Base-by-base conservation (phyloP, 1,140 invertebrate species). In the Hylaeus volcanicus region DNA sequence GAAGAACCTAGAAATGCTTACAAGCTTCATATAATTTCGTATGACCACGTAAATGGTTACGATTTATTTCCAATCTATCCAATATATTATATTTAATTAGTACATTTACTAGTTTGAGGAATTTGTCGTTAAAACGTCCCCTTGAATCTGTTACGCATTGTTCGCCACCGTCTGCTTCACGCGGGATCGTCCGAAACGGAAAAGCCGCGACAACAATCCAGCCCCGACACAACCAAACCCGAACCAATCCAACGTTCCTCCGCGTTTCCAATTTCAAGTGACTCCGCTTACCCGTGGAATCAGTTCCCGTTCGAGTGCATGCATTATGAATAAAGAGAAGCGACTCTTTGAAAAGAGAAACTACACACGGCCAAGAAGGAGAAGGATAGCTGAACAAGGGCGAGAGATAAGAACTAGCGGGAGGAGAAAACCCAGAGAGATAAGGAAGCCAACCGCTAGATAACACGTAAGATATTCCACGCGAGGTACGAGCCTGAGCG, bases 401-500 rank as follows among this genome's bases (percentile, higher is more conserved):
- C 2, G 12, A 45, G 39, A 63, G 63, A 48, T 69, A 11, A 72
- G 51, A 8, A 65, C 11, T 37, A 60, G 4, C 51, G 26, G 12
- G 15, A 1, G 41, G 9, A 39, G 6, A 5, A 39, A 55, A 53
- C 11, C 11, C 5, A 1, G 39, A 5, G 60, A 83, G 72, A 87
- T 86, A 80, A 86, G 80, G 70, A 76, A 76, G 68, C 64, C 14
- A 9, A 26, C 26, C 14, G 65, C 5, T 58, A 85, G 80, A 86
- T 77, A 85, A 12, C 68, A 61, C 61, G 83, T 86, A 86, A 85
- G 75, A 86, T 86, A 86, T 86, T 86, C 80, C 75, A 56, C 74
- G 77, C 83, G 72, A 82, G 79, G 58, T 74, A 82, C 69, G 41
- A 81, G 64, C 79, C 61, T 63, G 64, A 74, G 77, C 64, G 79